Conservation (phyloP, 2,888 invertebrate species). For the Charanyca ferruginea region DNA sequence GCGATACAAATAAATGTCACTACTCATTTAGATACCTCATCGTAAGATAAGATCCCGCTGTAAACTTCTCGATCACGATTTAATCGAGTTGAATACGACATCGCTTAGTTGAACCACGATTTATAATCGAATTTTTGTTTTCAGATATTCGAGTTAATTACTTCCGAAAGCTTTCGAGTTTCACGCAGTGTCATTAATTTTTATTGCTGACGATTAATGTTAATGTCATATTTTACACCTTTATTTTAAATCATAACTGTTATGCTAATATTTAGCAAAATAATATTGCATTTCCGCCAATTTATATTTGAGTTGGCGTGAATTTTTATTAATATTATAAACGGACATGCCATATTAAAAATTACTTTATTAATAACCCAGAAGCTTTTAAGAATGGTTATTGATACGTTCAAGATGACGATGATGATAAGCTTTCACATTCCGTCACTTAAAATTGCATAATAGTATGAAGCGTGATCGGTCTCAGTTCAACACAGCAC, state of each 20-base stretch:
- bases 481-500: conserved; percentile 57
- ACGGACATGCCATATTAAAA: conserved; percentile 30
- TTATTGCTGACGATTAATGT: conserved; percentile 40
- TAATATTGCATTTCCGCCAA: conserved; percentile 50
- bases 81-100: conserved; percentile 60
- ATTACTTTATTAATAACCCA: conserved; percentile 18
- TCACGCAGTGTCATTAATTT: conserved; percentile 39
- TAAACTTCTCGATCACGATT: conserved; percentile 55
- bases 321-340: conserved; percentile 15
- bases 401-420: conserved; percentile 11
- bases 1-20: conserved; percentile 54
- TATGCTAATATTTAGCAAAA: conserved; percentile 39
- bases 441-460: conserved; percentile 41
- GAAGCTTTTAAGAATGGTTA: conserved; percentile 24
- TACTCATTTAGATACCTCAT: conserved; percentile 52
- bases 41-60: conserved; percentile 59
- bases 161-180: conserved; percentile 53
- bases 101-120: conserved; percentile 52
- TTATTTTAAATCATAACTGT: conserved; percentile 48
- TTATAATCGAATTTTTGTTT: conserved; percentile 62
- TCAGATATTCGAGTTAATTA: conserved; percentile 47
- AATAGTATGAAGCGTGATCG: conserved; percentile 46
- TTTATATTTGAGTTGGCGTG: conserved; percentile 28
- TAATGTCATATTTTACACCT: conserved; percentile 50
- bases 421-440: conserved; percentile 60